Base-by-base conservation (phyloP, 1,140 invertebrate genomes). In the Hypothenemus hampei region DNA sequence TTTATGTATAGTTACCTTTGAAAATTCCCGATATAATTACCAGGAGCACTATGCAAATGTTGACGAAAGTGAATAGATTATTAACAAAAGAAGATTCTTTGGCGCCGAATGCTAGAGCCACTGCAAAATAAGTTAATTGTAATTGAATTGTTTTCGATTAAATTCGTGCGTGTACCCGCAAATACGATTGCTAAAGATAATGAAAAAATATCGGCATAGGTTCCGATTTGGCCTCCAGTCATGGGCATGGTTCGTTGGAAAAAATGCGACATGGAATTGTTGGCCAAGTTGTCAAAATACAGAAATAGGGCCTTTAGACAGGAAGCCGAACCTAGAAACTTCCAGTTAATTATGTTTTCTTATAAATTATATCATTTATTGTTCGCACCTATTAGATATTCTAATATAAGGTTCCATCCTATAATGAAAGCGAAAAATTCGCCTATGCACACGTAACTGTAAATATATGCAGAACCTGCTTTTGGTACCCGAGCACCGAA, bases 351-450 rank as follows among this genome's bases (percentile, higher is more conserved):
- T 39, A n/a, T 8, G 16, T 16, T 18, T 16, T 37, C 15, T 16
- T 37, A 16, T 15, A n/a, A n/a, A n/a, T n/a, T n/a, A n/a, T n/a
- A n/a, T n/a, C n/a, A 43, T 2, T 0, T 10, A 23, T 21, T 3
- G 19, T 13, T 31, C 71, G 73, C 71, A 83, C 90, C 91, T 59
- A 95, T 93, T 1, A 91, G 81, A 76, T 94, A 94, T 71, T 94
- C 91, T 36, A 94, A 71, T 54, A 94, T 87, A 1, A 93, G 77
- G 72, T 93, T 94, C 91, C 91, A 94, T 16, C 91, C 90, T 65
- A 82, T 88, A 54, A 80, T 79, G 75, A 80, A 94, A 23, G 80
- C 91, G 6, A 78, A 83, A 70, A 83, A 82, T 72, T 94, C 90
- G 0, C 91, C 91, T 33, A 93, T 84, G 16, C 86, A 88, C 3